phyloP scores from a whole-genome alignment of 2,888 invertebrate genomes.

The Noctua pronuba region DNA sequence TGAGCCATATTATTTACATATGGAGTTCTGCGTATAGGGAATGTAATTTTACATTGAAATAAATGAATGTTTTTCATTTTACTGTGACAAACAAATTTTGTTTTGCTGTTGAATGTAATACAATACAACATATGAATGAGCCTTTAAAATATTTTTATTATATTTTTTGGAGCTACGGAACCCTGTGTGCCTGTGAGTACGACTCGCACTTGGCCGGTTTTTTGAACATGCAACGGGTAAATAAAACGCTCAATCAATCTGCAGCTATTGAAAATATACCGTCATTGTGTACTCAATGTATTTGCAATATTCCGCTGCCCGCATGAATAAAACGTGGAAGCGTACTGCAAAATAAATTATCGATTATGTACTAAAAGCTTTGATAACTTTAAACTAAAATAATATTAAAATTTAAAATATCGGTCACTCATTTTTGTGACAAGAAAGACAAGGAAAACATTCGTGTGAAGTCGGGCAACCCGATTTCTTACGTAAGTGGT shows the following conservation, averaged over 20 bases:
- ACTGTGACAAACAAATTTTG: too few relatives aligned
- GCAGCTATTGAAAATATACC: constrained; percentile 5
- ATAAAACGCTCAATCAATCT: constrained; percentile 25
- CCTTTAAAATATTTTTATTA: too few relatives aligned
- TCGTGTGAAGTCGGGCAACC: background rate
- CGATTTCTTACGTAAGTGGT: background rate
- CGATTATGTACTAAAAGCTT: background rate
- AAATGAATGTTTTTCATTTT: too few relatives aligned
- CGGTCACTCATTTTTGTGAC: background rate
- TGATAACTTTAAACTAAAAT: background rate
- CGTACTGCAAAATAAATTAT: constrained; percentile 1
- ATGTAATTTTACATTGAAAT: too few relatives aligned
- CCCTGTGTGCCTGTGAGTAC: too few relatives aligned
- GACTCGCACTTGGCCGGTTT: too few relatives aligned
- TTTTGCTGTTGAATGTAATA: too few relatives aligned
- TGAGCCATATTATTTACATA: too few relatives aligned
- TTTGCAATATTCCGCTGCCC: constrained; percentile 21
- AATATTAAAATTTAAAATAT: background rate
- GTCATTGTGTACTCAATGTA: constrained; percentile 1
- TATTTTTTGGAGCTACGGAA: too few relatives aligned
- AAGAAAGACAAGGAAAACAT: too few relatives aligned
- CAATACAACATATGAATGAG: too few relatives aligned
- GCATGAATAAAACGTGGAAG: background rate
- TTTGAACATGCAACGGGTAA: constrained; percentile 14
- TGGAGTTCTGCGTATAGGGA: too few relatives aligned